Evolutionary conservation across 2,888 invertebrate genomes (phyloP).

Genomic region (Rhaphigaster nebulosa): DNA sequence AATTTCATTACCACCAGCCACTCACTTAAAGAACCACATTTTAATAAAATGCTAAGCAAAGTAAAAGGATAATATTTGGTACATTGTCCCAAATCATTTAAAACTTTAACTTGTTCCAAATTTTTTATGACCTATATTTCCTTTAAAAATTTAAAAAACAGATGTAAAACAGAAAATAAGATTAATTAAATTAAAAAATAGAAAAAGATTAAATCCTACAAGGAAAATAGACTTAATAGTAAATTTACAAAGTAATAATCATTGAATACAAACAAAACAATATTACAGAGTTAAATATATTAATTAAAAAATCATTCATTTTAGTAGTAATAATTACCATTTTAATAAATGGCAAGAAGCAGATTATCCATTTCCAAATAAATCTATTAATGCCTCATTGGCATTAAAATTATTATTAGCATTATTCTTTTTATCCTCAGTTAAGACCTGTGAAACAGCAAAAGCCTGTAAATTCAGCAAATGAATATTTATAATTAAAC

Average conservation of each 20-base stretch:
- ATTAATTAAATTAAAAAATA: background rate
- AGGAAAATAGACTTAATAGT: background rate
- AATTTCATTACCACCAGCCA: background rate
- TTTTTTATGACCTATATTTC: background rate
- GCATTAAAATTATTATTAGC: constrained; percentile 64
- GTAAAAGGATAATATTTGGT: background rate
- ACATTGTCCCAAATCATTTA: background rate
- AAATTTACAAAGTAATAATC: background rate
- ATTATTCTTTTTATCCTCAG: constrained; percentile 64
- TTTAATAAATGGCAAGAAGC: constrained; percentile 34
- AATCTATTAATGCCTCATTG: constrained; percentile 64
- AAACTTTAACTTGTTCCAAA: background rate
- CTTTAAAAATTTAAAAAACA: background rate
- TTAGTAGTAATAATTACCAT: constrained; percentile 59
- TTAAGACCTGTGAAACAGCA: constrained; percentile 65
- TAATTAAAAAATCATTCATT: constrained; percentile 45
- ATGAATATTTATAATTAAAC: background rate
- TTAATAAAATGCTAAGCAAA: background rate
- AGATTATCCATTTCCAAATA: constrained; percentile 64
- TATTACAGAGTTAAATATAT: background rate
- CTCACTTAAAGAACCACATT: background rate
- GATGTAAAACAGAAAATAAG: background rate
- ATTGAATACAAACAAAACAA: background rate
- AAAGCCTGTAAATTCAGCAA: constrained; percentile 50
- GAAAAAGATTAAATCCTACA: background rate